These are phyloP conservation scores for Myiopsitta monachus DNA, from an alignment of 2,113 vertebrate genomes.

Conservation along the genomic window DNA sequence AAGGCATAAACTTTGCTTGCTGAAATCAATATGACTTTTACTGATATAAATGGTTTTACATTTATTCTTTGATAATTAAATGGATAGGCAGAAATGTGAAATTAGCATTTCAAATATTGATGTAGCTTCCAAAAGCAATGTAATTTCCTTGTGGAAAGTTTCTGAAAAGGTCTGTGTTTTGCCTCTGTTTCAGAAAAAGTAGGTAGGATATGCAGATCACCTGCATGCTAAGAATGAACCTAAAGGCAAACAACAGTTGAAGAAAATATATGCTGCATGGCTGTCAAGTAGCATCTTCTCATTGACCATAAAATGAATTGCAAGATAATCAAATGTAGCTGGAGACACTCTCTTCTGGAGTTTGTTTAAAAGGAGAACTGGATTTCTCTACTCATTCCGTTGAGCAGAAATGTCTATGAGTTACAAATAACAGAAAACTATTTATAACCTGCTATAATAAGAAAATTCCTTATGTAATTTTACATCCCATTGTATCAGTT, in stretches of 20 bases:
- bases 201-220: background rate
- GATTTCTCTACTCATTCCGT: background rate
- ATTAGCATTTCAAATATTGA: background rate
- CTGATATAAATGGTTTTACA: background rate
- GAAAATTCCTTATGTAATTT: slow-evolving; percentile 62
- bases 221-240: background rate
- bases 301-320: background rate
- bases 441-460: slow-evolving; percentile 58
- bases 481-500: slow-evolving; percentile 37
- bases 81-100: background rate
- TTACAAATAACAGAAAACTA: slow-evolving; percentile 51
- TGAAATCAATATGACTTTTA: background rate
- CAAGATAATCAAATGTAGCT: background rate
- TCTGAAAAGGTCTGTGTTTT: background rate
- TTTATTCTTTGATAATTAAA: background rate
- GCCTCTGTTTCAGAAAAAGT: background rate
- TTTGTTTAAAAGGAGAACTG: slow-evolving; percentile 12
- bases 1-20: background rate
- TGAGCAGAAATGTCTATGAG: slow-evolving; percentile 8
- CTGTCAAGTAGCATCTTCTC: background rate
- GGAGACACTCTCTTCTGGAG: background rate
- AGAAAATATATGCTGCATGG: background rate
- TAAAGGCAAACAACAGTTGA: background rate
- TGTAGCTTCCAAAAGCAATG: background rate
- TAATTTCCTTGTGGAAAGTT: background rate